Evolutionary conservation across 2,113 vertebrate genomes (phyloP).

Genomic region (Toxotes chatareus): DNA sequence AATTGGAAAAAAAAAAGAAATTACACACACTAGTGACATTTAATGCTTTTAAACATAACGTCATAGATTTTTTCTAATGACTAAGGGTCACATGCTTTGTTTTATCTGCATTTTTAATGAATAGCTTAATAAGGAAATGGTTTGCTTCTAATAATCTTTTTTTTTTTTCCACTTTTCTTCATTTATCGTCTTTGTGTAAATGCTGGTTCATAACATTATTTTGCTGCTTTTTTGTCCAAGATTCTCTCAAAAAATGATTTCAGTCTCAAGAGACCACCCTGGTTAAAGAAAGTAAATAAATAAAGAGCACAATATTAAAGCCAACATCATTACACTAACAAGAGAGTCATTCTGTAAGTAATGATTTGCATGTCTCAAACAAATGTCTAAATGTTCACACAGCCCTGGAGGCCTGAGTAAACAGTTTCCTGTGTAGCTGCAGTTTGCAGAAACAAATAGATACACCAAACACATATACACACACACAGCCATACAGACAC

Average conservation of each 20-base stretch:
- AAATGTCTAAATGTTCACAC: constrained; percentile 16
- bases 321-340: constrained; percentile 4
- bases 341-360: constrained; percentile 7
- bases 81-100: constrained; percentile 1
- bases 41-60: constrained; percentile 14
- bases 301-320: constrained; percentile 1
- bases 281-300: constrained; percentile 11
- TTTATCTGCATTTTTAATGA: constrained; percentile 2
- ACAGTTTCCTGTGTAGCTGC: constrained; percentile 25
- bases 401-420: constrained; percentile 2
- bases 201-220: background rate
- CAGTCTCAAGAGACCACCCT: background rate
- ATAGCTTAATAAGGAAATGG: background rate
- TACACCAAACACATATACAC: constrained; percentile 10
- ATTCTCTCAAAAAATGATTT: background rate
- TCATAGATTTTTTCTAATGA: background rate
- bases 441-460: constrained; percentile 2
- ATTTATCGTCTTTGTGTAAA: background rate
- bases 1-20: background rate
- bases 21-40: background rate
- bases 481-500: background rate
- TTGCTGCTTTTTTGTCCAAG: background rate
- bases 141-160: background rate
- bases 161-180: background rate
- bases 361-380: constrained; percentile 20